Conservation (phyloP, 1,140 invertebrate genomes). For the Centruroides sculpturatus region DNA sequence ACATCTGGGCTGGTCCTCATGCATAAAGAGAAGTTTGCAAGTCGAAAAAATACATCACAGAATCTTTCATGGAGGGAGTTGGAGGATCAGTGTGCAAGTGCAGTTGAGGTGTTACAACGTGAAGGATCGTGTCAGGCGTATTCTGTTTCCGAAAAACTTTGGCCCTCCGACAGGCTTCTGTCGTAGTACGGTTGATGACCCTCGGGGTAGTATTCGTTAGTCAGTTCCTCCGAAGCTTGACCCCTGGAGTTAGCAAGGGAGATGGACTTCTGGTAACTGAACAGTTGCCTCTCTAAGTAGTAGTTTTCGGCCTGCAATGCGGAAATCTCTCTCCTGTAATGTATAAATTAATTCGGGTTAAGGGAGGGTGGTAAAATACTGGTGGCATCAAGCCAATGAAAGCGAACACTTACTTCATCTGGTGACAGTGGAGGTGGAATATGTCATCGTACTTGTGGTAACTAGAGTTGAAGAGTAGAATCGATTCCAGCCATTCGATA, state of each 20-base stretch:
- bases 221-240: slow-evolving; percentile 1
- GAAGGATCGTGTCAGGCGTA: slow-evolving; percentile 1
- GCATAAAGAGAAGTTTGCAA: no score
- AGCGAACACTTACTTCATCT: slow-evolving; percentile 52
- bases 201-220: background rate
- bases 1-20: no score
- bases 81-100: no score
- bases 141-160: slow-evolving; percentile 6
- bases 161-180: background rate
- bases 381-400: no score
- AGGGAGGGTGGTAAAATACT: no score
- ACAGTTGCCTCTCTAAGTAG: slow-evolving; percentile 64
- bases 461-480: slow-evolving; percentile 65
- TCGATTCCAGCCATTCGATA: slow-evolving; percentile 72
- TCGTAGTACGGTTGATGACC: background rate
- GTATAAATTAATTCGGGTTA: background rate
- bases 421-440: slow-evolving; percentile 63
- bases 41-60: no score
- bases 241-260: slow-evolving; percentile 43
- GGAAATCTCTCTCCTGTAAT: slow-evolving; percentile 56
- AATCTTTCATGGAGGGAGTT: no score
- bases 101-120: no score
- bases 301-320: slow-evolving; percentile 73
- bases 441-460: slow-evolving; percentile 80
- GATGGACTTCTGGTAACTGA: slow-evolving; percentile 72